phyloP scores from a whole-genome alignment of 2,797 vertebrate genomes.

The Poecilia wingei region DNA sequence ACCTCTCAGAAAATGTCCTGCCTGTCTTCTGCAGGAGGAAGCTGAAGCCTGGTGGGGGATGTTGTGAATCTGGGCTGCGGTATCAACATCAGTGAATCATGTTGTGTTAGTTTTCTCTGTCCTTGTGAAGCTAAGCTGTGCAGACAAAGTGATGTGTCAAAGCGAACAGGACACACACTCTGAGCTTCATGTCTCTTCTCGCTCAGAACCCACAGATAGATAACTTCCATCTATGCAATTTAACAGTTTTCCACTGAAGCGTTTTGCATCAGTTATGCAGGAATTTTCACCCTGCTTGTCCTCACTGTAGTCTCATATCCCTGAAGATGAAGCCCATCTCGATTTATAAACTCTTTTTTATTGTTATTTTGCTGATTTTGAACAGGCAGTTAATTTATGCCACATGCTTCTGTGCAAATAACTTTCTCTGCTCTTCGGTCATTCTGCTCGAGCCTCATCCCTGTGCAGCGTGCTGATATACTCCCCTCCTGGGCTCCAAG shows the following conservation, averaged over 20 bases:
- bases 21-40: conserved; percentile 25
- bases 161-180: conserved; percentile 27
- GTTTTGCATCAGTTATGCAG: conserved; percentile 14
- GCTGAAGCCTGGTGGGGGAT: conserved; percentile 6
- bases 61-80: conserved; percentile 20
- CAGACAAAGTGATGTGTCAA: conserved; percentile 60
- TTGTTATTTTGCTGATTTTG: conserved; percentile 9
- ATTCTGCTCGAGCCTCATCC: conserved; percentile 30
- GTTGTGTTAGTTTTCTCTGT: conserved; percentile 49
- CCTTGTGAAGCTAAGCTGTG: conserved; percentile 58
- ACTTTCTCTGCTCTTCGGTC: conserved; percentile 15
- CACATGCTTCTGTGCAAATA: conserved; percentile 9
- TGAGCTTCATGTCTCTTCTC: conserved; percentile 29
- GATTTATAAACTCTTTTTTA: conserved; percentile 3
- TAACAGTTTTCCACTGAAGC: conserved; percentile 5
- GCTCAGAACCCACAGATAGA: conserved; percentile 16
- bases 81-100: conserved; percentile 57
- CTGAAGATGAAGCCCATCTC: neutral
- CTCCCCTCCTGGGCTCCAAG: conserved; percentile 32
- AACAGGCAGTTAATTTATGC: conserved; percentile 13
- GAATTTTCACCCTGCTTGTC: conserved; percentile 14
- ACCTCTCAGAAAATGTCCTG: conserved; percentile 23
- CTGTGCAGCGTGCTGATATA: conserved; percentile 38
- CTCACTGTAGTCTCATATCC: conserved; percentile 5
- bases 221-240: conserved; percentile 5